Base-by-base conservation (phyloP, 2,888 invertebrate genomes). In the Aleiodes leptofemur region DNA sequence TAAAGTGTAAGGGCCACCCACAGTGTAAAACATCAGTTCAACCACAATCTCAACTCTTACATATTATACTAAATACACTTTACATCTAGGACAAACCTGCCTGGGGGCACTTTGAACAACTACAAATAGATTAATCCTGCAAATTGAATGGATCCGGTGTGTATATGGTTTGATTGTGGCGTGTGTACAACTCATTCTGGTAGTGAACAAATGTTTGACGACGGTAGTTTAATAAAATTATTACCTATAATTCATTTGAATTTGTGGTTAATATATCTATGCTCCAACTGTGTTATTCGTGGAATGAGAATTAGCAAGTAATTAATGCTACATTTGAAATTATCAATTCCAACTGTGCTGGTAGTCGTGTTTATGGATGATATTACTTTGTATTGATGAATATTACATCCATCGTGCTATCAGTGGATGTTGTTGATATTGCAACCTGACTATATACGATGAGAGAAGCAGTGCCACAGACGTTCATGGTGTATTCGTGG, bases 141-240 rank as follows among this genome's bases (percentile, higher is more conserved):
- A 77, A 79, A 79, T 80, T 80, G 76, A 80, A 78, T 64, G 69
- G 74, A 78, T 80, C 78, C 77, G 78, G 80, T 79, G 72, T 70
- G 66, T 43, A 31, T 68, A 56, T 34, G 34, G 51, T 29, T 7
- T 29, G 43, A 34, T 29, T 43, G 68, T 23, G 31, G 29, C 38
- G 31, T 69, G 50, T 34, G 55, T 23, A 14, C 57, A 9, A 11
- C 38, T 50, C 43, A 43, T 43, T 43, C 43, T 4, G 43, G 9
- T 11, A 43, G 66, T 51, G 43, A 61, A 34, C 50, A 61, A 59
- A 57, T 57, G 57, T 61, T 43, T n/a, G 43, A 43, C 43, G 43
- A 43, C 43, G 43, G 43, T 43, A 43, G 43, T 43, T 43, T 43
- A 43, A 43, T 43, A 43, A 43, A 43, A 43, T 43, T 43, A 43